Evolutionary conservation across 2,797 vertebrate species (phyloP), one percentile per base, ranked within the genome.

Genomic region (Lepus townsendii): DNA sequence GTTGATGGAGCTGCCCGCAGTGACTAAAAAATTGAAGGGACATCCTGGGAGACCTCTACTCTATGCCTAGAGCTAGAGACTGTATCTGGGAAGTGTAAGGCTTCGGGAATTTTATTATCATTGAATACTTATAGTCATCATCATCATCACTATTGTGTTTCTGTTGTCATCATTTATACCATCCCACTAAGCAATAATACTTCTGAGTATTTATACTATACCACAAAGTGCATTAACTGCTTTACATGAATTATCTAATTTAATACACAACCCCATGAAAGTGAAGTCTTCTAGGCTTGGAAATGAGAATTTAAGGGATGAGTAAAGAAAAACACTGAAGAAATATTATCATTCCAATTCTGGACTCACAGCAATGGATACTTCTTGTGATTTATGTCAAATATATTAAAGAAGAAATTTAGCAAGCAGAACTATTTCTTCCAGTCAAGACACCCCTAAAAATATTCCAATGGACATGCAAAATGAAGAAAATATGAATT

Each of bases 401-500:
- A n/a, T 6, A 76, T 19, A 16, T 3, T 6, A 12, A 47, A 50
- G 66, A 83, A 32, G 0, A 16, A 76, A 62, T 19, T 90, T 57
- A 50, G 8, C 12, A n/a, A 11, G 27, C 2, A 19, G 9, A n/a
- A 42, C 3, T 0, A 72, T 3, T 63, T 63, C 14, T 6, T 82
- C 2, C 5, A 47, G 10, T 71, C 10, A 76, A 63, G n/a, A 90
- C 86, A 47, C 3, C 5, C 2, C 35, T 63, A 57, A n/a, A n/a
- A 63, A 5, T 26, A 79, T 69, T 71, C 32, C 17, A 57, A 47
- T 77, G 10, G 1, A 60, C 83, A 6, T 69, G 69, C 13, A 71
- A 27, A 54, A 71, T 78, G 38, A 73, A 62, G 19, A 82, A 90
- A 63, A 89, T 26, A 38, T 30, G 10, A 83, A 91, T 88, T 91